A percentile compares a stretch with the other conserved stretches of the same genome.
phyloP scores from a whole-genome alignment of 2,797 vertebrate genomes.

The Thamnophis elegans region DNA sequence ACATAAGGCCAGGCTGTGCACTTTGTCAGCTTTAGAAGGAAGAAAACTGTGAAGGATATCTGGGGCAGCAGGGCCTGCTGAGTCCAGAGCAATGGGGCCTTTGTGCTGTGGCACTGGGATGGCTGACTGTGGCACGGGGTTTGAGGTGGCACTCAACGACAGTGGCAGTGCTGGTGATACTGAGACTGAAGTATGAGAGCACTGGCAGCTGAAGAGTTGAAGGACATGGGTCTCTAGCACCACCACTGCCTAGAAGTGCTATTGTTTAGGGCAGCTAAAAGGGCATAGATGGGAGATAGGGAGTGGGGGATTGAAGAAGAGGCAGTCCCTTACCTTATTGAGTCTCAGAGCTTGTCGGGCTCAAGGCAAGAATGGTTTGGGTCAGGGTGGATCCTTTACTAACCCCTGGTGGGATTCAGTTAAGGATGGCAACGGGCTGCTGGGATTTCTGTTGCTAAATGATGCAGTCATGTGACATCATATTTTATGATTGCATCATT shows the following conservation, averaged over 20 bases:
- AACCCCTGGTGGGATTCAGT: background rate
- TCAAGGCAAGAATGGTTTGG: background rate
- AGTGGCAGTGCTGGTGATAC: background rate
- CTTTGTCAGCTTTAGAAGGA: background rate
- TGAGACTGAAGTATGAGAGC: background rate
- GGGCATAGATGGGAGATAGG: background rate
- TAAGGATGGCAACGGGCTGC: background rate
- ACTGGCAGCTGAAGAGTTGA: background rate
- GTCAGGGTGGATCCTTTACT: background rate
- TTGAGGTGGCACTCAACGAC: background rate
- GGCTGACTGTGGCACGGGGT: background rate
- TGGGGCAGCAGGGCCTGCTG: background rate
- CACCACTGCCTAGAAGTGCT: background rate
- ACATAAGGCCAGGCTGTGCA: background rate
- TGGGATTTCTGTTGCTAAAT: background rate
- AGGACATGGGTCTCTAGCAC: background rate
- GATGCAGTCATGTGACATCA: background rate
- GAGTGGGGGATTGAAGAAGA: background rate
- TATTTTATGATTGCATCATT: background rate
- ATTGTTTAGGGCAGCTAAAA: background rate
- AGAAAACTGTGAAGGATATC: background rate
- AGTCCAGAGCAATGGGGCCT: background rate
- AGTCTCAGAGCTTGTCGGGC: background rate
- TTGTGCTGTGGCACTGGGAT: background rate
- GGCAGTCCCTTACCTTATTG: background rate